Base-by-base conservation (phyloP, 1,140 invertebrate genomes). In the Temnothorax nylanderi region DNA sequence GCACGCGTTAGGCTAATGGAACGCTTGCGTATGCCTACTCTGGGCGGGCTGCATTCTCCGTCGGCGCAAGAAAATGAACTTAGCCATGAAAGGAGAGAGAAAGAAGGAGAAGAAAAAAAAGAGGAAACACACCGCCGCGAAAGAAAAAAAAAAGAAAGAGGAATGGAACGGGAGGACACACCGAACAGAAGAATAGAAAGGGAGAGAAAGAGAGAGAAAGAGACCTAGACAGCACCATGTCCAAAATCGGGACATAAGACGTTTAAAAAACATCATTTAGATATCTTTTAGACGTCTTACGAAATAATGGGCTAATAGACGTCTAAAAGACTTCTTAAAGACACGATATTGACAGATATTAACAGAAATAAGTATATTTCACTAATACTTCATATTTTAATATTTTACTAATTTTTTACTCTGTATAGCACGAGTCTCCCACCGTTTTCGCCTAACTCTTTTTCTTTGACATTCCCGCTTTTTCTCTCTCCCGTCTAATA, bases 21-120 rank as follows among this genome's bases (percentile, higher is more conserved):
- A 26, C 26, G 26, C 26, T 26, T 26, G 26, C 26, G 26, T 26
- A 26, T 26, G 1, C 26, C 26, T 26, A 26, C 26, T 26, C 1
- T 26, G 26, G 44, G 44, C 60, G 44, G 26, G 13, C 21, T 41
- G 13, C 34, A n/a, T 69, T 56, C 32, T 37, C 1, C 37, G 11
- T 44, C 54, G 32, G 65, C 26, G 51, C 60, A 86, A 86, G 51
- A 81, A 81, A 69, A 81, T 60, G 21, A 72, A 41, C 13, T 49
- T 67, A 49, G 56, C 44, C 65, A 54, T 54, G 44, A 64, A 71
- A 54, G 10, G 18, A 26, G 18, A 32, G 18, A 13, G 13, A 18
- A 58, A 37, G 60, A 44, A 69, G 34, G 5, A 64, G 49, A 69
- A 44, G 51, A 80, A 41, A 69, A 37, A 67, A 47, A 49, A 67